These are phyloP conservation scores for Ascidia mentula DNA, from an alignment of 23 tunicate species.

Conservation along the genomic window DNA sequence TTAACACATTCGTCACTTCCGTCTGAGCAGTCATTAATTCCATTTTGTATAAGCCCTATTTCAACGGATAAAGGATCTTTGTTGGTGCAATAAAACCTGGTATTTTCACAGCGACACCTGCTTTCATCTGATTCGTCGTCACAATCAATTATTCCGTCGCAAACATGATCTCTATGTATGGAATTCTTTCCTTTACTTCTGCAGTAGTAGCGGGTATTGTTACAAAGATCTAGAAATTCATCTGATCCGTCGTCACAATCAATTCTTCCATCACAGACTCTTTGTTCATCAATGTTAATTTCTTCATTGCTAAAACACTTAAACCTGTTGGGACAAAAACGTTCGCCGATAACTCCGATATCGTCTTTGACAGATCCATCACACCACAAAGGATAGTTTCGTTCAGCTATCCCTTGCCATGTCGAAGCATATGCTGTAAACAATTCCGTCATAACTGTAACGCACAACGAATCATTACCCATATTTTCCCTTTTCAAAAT, in stretches of 20 bases:
- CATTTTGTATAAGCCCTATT: neutral
- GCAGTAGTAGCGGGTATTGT: neutral
- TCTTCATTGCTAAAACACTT: neutral
- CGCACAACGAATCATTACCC: too few relatives aligned
- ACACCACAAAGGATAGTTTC: neutral
- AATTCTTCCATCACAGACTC: neutral
- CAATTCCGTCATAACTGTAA: too few relatives aligned
- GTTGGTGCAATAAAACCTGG: neutral
- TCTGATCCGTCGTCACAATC: neutral
- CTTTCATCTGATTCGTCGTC: neutral
- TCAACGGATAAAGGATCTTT: neutral
- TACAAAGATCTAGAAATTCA: neutral
- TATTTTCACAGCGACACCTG: neutral
- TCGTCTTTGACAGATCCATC: neutral
- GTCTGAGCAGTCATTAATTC: neutral
- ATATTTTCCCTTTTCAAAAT: too few relatives aligned
- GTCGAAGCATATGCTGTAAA: too few relatives aligned
- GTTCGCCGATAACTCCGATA: neutral
- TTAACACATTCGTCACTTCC: constrained; percentile 10
- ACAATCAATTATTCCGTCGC: constrained; percentile 4
- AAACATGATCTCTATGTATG: neutral
- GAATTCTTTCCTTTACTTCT: neutral
- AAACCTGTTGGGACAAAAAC: neutral
- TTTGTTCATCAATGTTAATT: neutral
- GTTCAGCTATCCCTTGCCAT: too few relatives aligned